Evolutionary conservation across 64 coral and sea anemone genomes (phyloP).

Genomic region (Platygyra sinensis): DNA sequence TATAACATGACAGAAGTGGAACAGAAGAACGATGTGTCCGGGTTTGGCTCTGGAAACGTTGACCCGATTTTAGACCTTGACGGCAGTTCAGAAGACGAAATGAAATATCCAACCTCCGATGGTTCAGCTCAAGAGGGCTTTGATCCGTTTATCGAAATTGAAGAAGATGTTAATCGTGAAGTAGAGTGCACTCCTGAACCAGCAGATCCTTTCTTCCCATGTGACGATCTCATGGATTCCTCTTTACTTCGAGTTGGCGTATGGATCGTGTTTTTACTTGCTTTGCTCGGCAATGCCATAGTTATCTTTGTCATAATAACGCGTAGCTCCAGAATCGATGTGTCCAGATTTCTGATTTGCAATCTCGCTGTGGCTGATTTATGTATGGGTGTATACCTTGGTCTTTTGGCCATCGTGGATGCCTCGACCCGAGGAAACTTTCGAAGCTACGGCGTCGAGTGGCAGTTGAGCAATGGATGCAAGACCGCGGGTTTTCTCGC

Average conservation of each 20-base stretch:
- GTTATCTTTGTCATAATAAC: constrained; percentile 82
- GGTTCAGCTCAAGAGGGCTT: not conserved
- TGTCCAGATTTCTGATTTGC: constrained; percentile 88
- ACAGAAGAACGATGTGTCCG: constrained; percentile 23
- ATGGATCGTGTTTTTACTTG: constrained; percentile 94
- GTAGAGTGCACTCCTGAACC: constrained; percentile 82
- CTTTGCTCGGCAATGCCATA: constrained; percentile 84
- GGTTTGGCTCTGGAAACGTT: constrained; percentile 29
- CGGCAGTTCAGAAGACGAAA: constrained; percentile 1
- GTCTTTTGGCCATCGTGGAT: constrained; percentile 90
- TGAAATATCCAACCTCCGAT: too few species aligned
- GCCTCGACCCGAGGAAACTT: constrained; percentile 80
- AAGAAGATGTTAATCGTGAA: not conserved
- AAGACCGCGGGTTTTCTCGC: constrained; percentile 90
- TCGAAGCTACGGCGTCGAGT: constrained; percentile 77
- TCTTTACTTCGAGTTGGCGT: constrained; percentile 83
- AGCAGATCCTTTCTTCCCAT: constrained; percentile 86
- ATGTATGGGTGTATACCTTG: constrained; percentile 93
- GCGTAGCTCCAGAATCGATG: constrained; percentile 87
- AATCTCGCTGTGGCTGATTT: constrained; percentile 94
- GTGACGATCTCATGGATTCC: constrained; percentile 94
- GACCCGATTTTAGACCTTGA: constrained; percentile 2
- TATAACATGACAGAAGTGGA: not conserved
- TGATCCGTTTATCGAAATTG: not conserved
- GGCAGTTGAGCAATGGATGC: constrained; percentile 87